phyloP scores from a whole-genome alignment of 1,140 invertebrate species.

The Nomia melanderi region DNA sequence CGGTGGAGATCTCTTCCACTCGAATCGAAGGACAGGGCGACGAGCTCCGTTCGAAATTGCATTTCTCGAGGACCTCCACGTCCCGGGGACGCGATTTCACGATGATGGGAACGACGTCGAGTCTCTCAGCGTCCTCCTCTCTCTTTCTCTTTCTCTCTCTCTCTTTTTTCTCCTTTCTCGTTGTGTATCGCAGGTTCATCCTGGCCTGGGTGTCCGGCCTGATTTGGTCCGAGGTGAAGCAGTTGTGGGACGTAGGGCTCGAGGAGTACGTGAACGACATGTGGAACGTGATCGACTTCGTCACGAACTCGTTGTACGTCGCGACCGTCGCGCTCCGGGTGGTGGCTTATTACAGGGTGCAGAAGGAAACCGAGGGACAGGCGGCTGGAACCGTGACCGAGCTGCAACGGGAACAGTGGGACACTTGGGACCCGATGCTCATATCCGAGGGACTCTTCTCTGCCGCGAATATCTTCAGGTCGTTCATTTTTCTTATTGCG shows the following conservation, averaged over 20 bases:
- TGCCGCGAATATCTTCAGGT: slow-evolving; percentile 97
- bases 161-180: not conserved
- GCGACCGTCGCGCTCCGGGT: slow-evolving; percentile 96
- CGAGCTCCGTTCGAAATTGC: not conserved
- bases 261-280: slow-evolving; percentile 98
- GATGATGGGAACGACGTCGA: too few species aligned
- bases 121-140: too few species aligned
- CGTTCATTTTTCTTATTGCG: not conserved
- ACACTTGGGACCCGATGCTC: slow-evolving; percentile 98
- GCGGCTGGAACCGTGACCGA: slow-evolving; percentile 80
- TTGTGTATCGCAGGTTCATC: slow-evolving; percentile 70
- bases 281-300: slow-evolving; percentile 99
- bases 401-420: slow-evolving; percentile 92
- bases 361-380: slow-evolving; percentile 85
- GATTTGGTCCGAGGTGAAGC: slow-evolving; percentile 99
- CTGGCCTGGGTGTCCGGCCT: slow-evolving; percentile 86
- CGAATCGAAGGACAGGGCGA: not conserved
- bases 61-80: slow-evolving; percentile 4
- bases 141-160: too few species aligned
- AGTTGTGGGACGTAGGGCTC: slow-evolving; percentile 97
- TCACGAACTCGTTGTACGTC: slow-evolving; percentile 98
- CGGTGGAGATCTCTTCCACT: not conserved
- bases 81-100: not conserved
- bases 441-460: slow-evolving; percentile 98
- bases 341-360: slow-evolving; percentile 89